Conservation (phyloP, 2,888 invertebrate genomes). For the Eudasyphora cyanicolor region DNA sequence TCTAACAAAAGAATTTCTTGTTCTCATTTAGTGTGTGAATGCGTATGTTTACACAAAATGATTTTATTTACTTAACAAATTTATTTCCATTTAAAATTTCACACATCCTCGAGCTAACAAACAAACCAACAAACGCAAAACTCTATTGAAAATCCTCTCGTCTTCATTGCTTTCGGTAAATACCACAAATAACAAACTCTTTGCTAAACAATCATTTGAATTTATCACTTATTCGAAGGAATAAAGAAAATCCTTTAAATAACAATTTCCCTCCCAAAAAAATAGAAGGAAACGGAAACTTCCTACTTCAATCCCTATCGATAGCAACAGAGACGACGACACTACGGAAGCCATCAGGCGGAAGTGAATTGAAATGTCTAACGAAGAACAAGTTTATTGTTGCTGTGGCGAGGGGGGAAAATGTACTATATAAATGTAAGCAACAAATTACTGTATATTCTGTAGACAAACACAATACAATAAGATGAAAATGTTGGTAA, state of each 20-base stretch:
- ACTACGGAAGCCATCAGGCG: no score
- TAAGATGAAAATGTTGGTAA: neutral
- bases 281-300: neutral
- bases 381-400: neutral
- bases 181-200: conserved; percentile 4
- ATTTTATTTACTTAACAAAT: conserved; percentile 53
- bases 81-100: conserved; percentile 55
- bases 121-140: neutral
- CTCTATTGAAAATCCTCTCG: neutral
- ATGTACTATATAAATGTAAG: conserved; percentile 5
- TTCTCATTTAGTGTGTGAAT: neutral
- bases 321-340: neutral
- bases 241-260: conserved; percentile 4
- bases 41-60: conserved; percentile 13
- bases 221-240: neutral
- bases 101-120: conserved; percentile 35
- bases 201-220: conserved; percentile 1
- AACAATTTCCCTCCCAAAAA: neutral
- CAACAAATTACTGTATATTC: conserved; percentile 34
- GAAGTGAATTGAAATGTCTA: neutral
- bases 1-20: neutral
- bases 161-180: neutral
- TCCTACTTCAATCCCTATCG: conserved; percentile 20
- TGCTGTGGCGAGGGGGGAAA: neutral
- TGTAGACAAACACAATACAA: neutral